A percentile compares a stretch with the other conserved stretches of the same genome.
phyloP scores from a whole-genome alignment of 2,888 invertebrate genomes.

The Rugalucina vietnamica region DNA sequence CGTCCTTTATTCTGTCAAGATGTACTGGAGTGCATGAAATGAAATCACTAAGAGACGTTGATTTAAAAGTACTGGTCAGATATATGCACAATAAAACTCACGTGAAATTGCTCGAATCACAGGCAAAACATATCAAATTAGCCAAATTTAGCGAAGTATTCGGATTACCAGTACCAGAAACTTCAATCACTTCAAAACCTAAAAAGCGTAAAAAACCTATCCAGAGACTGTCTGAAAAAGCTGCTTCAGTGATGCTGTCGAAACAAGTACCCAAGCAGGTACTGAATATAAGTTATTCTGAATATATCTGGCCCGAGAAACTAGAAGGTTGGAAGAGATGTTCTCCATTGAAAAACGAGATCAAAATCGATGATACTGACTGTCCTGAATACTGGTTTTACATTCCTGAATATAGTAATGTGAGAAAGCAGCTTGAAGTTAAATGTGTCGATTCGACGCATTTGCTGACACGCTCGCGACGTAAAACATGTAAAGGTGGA shows the following conservation, averaged over 20 bases:
- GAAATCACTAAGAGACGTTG: background rate
- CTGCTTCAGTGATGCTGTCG: background rate
- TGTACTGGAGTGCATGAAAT: no score
- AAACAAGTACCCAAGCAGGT: slow-evolving; percentile 25
- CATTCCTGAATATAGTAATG: slow-evolving; percentile 12
- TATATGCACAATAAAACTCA: background rate
- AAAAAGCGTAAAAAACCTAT: no score
- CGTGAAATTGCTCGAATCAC: background rate
- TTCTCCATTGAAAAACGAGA: no score
- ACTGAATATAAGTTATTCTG: slow-evolving; percentile 26
- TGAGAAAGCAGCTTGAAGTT: slow-evolving; percentile 34
- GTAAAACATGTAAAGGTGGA: slow-evolving; percentile 29
- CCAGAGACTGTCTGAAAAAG: no score
- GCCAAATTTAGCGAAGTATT: no score
- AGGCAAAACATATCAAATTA: background rate
- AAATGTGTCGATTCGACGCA: slow-evolving; percentile 40
- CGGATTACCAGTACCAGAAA: no score
- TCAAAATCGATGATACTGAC: no score
- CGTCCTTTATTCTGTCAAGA: no score
- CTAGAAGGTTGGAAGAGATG: background rate
- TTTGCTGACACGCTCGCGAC: slow-evolving; percentile 28
- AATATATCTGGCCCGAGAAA: slow-evolving; percentile 17
- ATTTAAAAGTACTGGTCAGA: background rate
- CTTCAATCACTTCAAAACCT: no score
- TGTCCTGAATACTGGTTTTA: no score